phyloP scores from a whole-genome alignment of 2,113 vertebrate species.

The Paramisgurnus dabryanus region DNA sequence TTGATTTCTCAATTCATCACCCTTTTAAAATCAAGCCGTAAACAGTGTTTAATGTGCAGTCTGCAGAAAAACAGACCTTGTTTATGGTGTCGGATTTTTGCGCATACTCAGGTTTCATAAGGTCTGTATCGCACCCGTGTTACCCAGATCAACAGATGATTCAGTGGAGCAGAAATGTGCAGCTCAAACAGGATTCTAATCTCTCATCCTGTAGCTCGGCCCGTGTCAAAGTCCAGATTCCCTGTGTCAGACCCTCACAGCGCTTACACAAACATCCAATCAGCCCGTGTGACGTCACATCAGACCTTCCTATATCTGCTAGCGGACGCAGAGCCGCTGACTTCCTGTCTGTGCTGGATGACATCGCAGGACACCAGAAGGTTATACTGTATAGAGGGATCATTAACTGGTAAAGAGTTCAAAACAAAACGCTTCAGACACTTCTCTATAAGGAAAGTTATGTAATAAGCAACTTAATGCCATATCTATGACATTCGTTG shows the following conservation, averaged over 20 bases:
- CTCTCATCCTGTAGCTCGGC: constrained; percentile 57
- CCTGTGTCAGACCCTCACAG: constrained; percentile 34
- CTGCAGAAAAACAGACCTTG: too few relatives aligned
- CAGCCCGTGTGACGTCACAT: constrained; percentile 19
- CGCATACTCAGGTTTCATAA: too few relatives aligned
- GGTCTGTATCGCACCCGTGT: not conserved
- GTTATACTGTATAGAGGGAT: not conserved
- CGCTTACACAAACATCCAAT: constrained; percentile 59
- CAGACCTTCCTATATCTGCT: constrained; percentile 28
- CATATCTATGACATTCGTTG: too few relatives aligned
- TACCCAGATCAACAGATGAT: constrained; percentile 55
- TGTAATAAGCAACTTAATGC: too few relatives aligned
- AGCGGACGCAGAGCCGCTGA: not conserved
- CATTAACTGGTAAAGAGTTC: too few relatives aligned
- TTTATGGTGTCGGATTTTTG: too few relatives aligned
- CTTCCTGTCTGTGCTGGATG: constrained; percentile 4
- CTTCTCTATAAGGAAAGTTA: too few relatives aligned
- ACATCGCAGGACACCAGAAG: constrained; percentile 2
- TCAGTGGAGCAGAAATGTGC: constrained; percentile 55
- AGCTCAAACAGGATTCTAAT: constrained; percentile 57
- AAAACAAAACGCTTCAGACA: too few relatives aligned
- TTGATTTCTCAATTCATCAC: too few relatives aligned
- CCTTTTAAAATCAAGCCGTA: too few relatives aligned
- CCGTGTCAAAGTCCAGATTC: constrained; percentile 33
- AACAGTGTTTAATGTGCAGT: too few relatives aligned